Conservation (phyloP, 1,140 invertebrate genomes). For the Augochlora pura region DNA sequence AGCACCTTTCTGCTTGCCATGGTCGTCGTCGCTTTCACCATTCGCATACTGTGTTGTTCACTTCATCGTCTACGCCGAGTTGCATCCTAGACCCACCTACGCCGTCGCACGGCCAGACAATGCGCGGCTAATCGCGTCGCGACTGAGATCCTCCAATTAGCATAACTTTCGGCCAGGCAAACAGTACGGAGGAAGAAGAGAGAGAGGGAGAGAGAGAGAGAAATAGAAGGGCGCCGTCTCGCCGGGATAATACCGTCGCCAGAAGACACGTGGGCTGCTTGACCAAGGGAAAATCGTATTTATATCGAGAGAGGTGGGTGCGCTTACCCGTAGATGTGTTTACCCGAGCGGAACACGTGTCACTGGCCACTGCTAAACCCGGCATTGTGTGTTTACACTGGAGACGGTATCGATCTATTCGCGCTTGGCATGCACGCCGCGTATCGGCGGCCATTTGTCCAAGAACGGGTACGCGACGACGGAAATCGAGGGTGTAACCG, state of each 20-base stretch:
- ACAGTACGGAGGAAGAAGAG: too few relatives aligned
- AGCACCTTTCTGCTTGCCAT: too few relatives aligned
- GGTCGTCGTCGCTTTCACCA: too few relatives aligned
- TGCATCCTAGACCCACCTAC: too few relatives aligned
- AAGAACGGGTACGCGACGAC: constrained; percentile 8
- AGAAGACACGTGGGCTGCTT: constrained; percentile 11
- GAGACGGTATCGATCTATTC: constrained; percentile 31
- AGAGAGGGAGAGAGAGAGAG: too few relatives aligned
- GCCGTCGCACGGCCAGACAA: too few relatives aligned
- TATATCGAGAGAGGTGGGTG: not conserved
- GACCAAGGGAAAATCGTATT: constrained; percentile 12
- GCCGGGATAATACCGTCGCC: not conserved
- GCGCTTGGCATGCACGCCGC: constrained; percentile 21
- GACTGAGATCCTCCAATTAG: not conserved
- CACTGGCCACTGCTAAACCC: constrained; percentile 25
- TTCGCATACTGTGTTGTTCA: too few relatives aligned
- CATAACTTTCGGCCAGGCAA: constrained; percentile 1
- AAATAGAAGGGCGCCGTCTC: not conserved
- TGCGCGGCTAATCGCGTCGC: not conserved
- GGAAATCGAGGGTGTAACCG: not conserved
- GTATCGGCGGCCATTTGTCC: constrained; percentile 22
- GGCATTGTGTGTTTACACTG: constrained; percentile 34
- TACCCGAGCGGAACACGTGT: constrained; percentile 40
- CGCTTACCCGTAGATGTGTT: constrained; percentile 14
- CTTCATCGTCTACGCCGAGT: too few relatives aligned